A percentile compares a stretch with the other conserved stretches of the same genome.
Evolutionary conservation across 2,113 vertebrate genomes (phyloP).

Genomic region (Elanus axillaris): DNA sequence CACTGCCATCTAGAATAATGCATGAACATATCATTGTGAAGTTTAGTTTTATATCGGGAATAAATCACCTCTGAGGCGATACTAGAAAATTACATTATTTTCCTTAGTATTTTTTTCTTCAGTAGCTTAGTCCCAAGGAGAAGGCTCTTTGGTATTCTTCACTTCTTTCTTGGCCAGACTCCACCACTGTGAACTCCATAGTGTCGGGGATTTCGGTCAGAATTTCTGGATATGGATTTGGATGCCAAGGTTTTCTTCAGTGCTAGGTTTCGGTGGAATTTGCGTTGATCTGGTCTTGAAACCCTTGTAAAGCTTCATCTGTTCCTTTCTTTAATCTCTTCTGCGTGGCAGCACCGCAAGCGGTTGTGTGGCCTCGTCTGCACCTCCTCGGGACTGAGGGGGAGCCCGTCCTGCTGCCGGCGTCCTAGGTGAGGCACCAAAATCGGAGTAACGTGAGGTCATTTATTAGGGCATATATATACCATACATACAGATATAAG

Average conservation of each 20-base stretch:
- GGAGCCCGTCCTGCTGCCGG: neutral
- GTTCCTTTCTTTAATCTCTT: neutral
- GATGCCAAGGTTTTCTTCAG: neutral
- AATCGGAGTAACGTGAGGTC: rapidly evolving
- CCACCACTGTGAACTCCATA: neutral
- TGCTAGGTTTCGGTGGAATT: neutral
- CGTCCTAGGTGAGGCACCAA: neutral
- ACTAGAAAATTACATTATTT: neutral
- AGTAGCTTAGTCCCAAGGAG: neutral
- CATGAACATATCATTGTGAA: neutral
- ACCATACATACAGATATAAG: rapidly evolving
- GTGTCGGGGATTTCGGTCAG: neutral
- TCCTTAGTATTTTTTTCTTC: neutral
- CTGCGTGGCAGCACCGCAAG: neutral
- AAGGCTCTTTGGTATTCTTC: neutral
- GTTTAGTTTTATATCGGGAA: neutral
- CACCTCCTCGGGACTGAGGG: neutral
- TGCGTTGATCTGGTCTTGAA: neutral
- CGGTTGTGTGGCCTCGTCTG: rapidly evolving
- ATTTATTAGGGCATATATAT: rapidly evolving
- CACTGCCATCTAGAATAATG: constrained; percentile 40
- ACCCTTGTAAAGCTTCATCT: neutral
- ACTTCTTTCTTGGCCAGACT: neutral
- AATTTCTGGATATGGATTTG: neutral
- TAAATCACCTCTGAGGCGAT: neutral